A percentile compares a stretch with the other conserved stretches of the same genome.
phyloP scores from a whole-genome alignment of 2,113 vertebrate genomes.

The Lagenorhynchus albirostris region DNA sequence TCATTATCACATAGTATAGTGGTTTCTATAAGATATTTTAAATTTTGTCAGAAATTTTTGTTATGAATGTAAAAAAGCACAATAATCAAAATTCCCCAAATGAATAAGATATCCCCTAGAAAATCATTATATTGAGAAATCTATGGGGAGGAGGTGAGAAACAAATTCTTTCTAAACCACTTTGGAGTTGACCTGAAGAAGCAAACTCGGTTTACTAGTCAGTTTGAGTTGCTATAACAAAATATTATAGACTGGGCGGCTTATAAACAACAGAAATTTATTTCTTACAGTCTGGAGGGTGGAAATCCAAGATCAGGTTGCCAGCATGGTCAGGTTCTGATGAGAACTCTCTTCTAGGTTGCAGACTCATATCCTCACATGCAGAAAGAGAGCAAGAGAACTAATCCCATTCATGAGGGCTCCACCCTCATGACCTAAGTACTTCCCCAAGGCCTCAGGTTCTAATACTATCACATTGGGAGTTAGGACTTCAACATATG shows the following conservation, averaged over 20 bases:
- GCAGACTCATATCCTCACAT: background rate
- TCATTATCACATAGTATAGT: slow-evolving; percentile 26
- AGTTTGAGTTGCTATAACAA: background rate
- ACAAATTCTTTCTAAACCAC: slow-evolving; percentile 50
- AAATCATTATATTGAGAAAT: slow-evolving; percentile 48
- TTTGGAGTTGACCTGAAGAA: slow-evolving; percentile 3
- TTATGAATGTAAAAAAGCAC: slow-evolving; percentile 9
- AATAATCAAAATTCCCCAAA: slow-evolving; percentile 40
- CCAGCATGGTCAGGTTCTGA: background rate
- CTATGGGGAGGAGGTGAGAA: background rate
- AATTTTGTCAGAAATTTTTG: slow-evolving; percentile 63
- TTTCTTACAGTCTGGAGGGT: background rate
- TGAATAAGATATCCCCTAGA: slow-evolving; percentile 45
- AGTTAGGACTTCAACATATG: background rate
- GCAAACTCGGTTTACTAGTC: background rate
- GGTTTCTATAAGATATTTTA: slow-evolving; percentile 26
- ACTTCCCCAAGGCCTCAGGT: background rate
- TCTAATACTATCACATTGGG: background rate
- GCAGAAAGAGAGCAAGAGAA: background rate
- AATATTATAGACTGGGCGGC: background rate
- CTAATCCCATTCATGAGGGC: background rate
- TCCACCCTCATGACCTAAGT: background rate
- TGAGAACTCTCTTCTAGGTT: background rate
- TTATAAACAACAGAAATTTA: background rate
- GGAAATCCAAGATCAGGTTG: background rate